A percentile compares a stretch with the other conserved stretches of the same genome.
Evolutionary conservation across 2,888 invertebrate species (phyloP).

Genomic region (Brachynemurus nebulosus): DNA sequence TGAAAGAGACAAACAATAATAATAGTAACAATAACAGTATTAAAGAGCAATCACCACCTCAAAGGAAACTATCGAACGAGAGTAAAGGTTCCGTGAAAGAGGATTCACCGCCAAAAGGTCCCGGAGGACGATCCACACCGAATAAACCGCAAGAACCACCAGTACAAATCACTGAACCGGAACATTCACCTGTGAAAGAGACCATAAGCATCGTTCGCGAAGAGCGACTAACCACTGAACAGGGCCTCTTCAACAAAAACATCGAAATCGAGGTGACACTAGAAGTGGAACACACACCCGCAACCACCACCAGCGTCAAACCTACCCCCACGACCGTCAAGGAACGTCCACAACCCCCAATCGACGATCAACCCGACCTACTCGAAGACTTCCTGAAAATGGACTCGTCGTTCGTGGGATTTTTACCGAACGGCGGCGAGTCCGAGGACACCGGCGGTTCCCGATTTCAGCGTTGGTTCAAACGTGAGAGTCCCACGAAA

Average conservation of each 20-base stretch:
- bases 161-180: conserved; percentile 7
- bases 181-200: conserved; percentile 3
- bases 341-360: not conserved
- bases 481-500: conserved; percentile 44
- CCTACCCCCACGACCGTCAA: too few relatives aligned
- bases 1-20: conserved; percentile 29
- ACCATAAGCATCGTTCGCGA: not conserved
- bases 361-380: conserved; percentile 38
- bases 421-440: conserved; percentile 53
- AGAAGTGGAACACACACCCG: too few relatives aligned
- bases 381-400: conserved; percentile 75
- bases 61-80: conserved; percentile 6
- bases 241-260: not conserved
- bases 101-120: conserved; percentile 12
- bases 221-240: not conserved
- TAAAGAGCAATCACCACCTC: conserved; percentile 1
- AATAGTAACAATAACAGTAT: conserved; percentile 14
- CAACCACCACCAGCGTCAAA: not conserved
- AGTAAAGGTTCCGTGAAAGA: conserved; percentile 7
- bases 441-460: conserved; percentile 45
- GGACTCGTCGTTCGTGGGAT: conserved; percentile 57
- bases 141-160: conserved; percentile 4
- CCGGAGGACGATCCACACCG: conserved; percentile 12
- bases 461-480: conserved; percentile 72
- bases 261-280: not conserved